These are phyloP conservation scores for Crotalus helleri DNA, from an alignment of 2,113 vertebrate species.

Conservation along the genomic window DNA sequence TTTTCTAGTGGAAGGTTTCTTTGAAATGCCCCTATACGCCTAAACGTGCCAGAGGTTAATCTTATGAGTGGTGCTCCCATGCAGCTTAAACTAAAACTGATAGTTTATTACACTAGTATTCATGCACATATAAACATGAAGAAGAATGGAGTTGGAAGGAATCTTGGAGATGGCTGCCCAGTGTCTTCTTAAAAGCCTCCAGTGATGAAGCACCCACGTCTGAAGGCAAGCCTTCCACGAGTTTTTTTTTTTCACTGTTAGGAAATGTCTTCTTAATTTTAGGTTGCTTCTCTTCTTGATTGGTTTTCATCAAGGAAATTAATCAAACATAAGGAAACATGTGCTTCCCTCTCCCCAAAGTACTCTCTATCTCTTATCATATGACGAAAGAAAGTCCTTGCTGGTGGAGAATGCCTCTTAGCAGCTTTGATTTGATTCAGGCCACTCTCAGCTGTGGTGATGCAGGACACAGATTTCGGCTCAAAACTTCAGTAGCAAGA, in stretches of 20 bases:
- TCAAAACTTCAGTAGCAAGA: background rate
- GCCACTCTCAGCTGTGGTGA: background rate
- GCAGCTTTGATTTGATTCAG: background rate
- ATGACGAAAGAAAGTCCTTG: background rate
- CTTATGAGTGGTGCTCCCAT: background rate
- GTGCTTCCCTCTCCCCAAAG: background rate
- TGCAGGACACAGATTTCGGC: background rate
- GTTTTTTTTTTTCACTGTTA: background rate
- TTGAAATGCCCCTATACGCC: background rate
- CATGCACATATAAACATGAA: background rate
- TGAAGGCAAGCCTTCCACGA: background rate
- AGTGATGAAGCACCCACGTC: background rate
- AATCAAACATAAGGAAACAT: background rate
- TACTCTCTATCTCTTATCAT: background rate
- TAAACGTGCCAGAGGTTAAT: background rate
- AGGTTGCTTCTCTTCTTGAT: background rate
- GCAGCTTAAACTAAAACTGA: background rate
- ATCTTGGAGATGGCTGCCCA: background rate
- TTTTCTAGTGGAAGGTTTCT: background rate
- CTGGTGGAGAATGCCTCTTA: background rate
- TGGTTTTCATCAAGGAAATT: background rate
- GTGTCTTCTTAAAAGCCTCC: background rate
- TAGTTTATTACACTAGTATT: background rate
- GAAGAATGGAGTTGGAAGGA: background rate
- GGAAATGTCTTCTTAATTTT: background rate